Evolutionary conservation across 2,113 vertebrate species (phyloP), one percentile per base, ranked within the genome.

Genomic region (Lasiurus cinereus): DNA sequence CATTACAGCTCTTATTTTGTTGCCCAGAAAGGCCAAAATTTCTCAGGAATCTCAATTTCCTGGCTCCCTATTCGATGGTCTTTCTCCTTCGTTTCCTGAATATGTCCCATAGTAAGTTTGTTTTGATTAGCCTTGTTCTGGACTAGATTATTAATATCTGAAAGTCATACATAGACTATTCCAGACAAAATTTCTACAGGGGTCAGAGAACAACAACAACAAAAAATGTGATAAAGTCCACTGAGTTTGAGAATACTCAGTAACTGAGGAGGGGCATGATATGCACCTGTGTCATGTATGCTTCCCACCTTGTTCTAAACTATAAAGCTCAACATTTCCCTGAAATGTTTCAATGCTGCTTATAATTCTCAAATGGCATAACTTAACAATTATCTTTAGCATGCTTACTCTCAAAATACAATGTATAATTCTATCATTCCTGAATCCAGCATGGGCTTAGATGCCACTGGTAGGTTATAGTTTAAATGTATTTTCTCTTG

Each of bases 401-500:
- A 88, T 43, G 22, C 18, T 46, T 31, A 59, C 29, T 77, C 7
- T 73, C 5, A 83, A 93, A 83, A 80, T 33, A 29, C 1, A 87
- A 7, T 14, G 39, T 46, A 15, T 33, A 76, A 92, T 88, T 39
- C 18, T 69, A 39, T 87, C 52, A 59, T 67, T 12, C 22, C 1
- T 50, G 59, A 79, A 0, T 8, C 36, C 24, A 96, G 54, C 64
- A 67, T 39, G 31, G 3, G 27, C 8, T 4, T 27, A 56, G 89
- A 29, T 0, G 0, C 21, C 5, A 36, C 2, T 29, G 59, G 54
- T 43, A 56, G 13, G 31, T 74, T 76, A 39, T 1, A 72, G 11
- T 83, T 96, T 36, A 96, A 87, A 90, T 3, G 46, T 11, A 22
- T 62, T 90, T 96, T 90, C 36, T 6, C 46, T 90, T 96, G 4